A percentile compares a stretch with the other conserved stretches of the same genome.
Evolutionary conservation across 2,797 vertebrate genomes (phyloP).

Genomic region (Tiaroga cobitis): DNA sequence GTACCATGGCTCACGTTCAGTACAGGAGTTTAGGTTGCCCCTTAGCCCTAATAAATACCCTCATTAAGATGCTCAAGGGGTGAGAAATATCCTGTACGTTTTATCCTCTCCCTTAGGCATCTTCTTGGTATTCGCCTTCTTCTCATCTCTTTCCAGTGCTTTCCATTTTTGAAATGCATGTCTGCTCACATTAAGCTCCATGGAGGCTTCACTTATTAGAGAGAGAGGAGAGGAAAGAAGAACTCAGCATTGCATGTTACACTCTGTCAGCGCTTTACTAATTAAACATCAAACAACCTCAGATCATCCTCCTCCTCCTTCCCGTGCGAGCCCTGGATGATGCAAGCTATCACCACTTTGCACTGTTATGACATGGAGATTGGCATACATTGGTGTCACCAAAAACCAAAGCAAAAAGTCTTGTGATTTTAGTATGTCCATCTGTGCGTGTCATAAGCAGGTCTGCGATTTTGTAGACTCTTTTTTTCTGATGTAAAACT

Average conservation of each 20-base stretch:
- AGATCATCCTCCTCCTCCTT: conserved; percentile 44
- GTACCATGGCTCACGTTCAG: neutral
- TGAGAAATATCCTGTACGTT: conserved; percentile 6
- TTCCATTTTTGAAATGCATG: conserved; percentile 63
- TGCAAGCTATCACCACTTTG: conserved; percentile 19
- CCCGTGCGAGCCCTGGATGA: conserved; percentile 21
- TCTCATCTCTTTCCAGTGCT: conserved; percentile 31
- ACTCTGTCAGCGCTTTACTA: conserved; percentile 58
- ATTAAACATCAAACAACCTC: conserved; percentile 66
- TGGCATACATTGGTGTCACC: conserved; percentile 13
- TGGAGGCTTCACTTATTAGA: conserved; percentile 56
- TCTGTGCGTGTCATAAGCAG: neutral
- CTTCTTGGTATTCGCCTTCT: conserved; percentile 19
- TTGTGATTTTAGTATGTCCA: neutral
- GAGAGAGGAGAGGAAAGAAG: conserved; percentile 55
- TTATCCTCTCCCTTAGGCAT: conserved; percentile 56
- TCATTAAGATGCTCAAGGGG: conserved; percentile 13
- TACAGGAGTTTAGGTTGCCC: neutral
- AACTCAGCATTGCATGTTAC: conserved; percentile 45
- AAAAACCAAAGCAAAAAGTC: conserved; percentile 3
- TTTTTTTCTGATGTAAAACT: neutral
- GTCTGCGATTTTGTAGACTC: neutral
- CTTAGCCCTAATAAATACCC: neutral
- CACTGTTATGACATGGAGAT: conserved; percentile 36
- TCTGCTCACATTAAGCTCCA: conserved; percentile 57